A percentile compares a stretch with the other conserved stretches of the same genome.
Evolutionary conservation across 2,797 vertebrate genomes (phyloP).

Genomic region (Spondyliosoma cantharus): DNA sequence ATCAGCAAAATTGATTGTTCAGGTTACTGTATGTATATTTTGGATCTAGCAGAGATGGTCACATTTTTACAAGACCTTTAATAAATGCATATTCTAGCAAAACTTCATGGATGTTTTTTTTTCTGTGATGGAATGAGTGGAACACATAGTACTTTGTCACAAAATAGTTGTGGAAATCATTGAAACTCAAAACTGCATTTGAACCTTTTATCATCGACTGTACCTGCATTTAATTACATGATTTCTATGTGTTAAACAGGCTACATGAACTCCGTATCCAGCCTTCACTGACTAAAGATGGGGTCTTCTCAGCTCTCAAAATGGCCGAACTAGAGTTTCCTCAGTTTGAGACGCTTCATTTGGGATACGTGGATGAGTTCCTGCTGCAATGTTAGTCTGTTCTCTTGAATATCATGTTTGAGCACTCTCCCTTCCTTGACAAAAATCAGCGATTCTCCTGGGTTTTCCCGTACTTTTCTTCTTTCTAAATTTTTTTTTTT

Average conservation of each 20-base stretch:
- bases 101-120: too few species aligned
- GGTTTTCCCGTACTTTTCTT: neutral
- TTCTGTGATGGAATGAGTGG: too few species aligned
- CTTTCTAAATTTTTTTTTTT: neutral
- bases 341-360: conserved; percentile 98
- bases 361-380: conserved; percentile 99
- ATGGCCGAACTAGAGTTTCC: conserved; percentile 99
- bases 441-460: neutral
- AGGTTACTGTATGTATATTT: too few species aligned
- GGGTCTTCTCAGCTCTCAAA: conserved; percentile 98
- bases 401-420: neutral
- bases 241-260: conserved; percentile 74
- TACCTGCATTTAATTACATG: neutral
- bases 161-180: too few species aligned
- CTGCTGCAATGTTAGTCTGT: conserved; percentile 93
- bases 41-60: too few species aligned
- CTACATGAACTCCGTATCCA: conserved; percentile 98
- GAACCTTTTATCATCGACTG: too few species aligned
- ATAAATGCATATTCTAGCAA: too few species aligned
- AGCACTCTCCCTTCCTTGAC: neutral
- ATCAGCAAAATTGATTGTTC: too few species aligned
- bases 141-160: too few species aligned
- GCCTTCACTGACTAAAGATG: conserved; percentile 98
- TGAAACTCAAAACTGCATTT: too few species aligned
- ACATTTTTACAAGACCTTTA: too few species aligned